Percentiles rank a stretch among this genome's conserved stretches.
These are phyloP conservation scores for Pluvialis apricaria DNA, from an alignment of 2,113 vertebrate species.

Conservation along the genomic window DNA sequence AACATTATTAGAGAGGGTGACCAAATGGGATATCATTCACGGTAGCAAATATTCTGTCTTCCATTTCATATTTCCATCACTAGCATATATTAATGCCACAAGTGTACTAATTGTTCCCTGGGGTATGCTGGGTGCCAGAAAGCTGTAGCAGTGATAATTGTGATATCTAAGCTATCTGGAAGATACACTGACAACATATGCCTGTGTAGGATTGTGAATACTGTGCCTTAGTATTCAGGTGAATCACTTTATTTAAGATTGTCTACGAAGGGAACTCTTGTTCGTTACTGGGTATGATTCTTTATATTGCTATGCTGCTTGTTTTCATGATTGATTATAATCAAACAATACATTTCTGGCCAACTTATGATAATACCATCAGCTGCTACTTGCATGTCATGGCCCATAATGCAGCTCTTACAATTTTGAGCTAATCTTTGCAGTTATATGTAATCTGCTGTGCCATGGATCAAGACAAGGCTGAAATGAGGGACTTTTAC, in stretches of 20 bases:
- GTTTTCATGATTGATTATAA: not conserved
- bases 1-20: not conserved
- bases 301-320: not conserved
- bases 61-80: not conserved
- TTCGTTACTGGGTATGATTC: not conserved
- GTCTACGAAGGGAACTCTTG: not conserved
- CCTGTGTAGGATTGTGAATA: not conserved
- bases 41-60: not conserved
- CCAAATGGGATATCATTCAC: not conserved
- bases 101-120: not conserved
- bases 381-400: not conserved
- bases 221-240: not conserved
- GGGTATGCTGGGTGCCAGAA: not conserved
- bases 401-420: not conserved
- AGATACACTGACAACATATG: not conserved
- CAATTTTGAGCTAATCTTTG: not conserved
- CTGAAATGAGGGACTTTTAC: not conserved
- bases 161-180: not conserved
- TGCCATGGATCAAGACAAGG: not conserved
- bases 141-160: not conserved
- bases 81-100: not conserved
- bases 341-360: not conserved
- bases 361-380: not conserved
- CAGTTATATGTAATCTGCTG: not conserved
- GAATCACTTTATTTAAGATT: not conserved